Base-by-base conservation (phyloP, 1,140 invertebrate species). In the Anastrepha ludens region DNA sequence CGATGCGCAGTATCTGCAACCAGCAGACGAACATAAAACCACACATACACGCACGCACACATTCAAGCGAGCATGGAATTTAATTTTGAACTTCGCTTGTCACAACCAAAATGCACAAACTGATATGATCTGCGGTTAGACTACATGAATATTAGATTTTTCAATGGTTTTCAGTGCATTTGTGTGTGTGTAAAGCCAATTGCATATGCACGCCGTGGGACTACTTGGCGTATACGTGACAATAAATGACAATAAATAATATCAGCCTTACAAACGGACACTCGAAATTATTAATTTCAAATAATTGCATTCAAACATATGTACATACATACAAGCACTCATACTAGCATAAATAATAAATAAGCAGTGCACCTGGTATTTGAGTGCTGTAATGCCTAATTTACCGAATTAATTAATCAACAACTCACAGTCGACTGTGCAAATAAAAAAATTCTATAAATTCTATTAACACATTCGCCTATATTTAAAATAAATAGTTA, bases 51-150 rank as follows among this genome's bases (percentile, higher is more conserved):
- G 44, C 41, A 74, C 11, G 9, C 13, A 50, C 41, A 50, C 17
- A 78, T 9, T 55, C 0, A 20, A 81, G 15, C 47, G 55, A 81
- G 55, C 74, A 55, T 47, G 20, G 3, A 81, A 55, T 55, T 81
- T 50, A 81, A 81, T 81, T 81, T 81, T 55, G 74, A 55, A 55
- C 74, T 81, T 20, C n/a, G 47, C 74, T 81, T 81, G 74, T 81
- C 74, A 55, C 47, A 81, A 20, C 5, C 20, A 50, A 55, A 55
- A n/a, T 6, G 60, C 39, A 44, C 15, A 44, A 74, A 47, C 7
- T 81, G 74, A 81, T 81, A n/a, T 50, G 41, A 20, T 50, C 44
- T 81, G 74, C 11, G 74, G 74, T 81, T 81, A 81, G n/a, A 81
- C 6, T 55, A 81, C 74, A 81, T 81, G 11, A 55, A 81, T 47